Percentiles rank a stretch among this genome's conserved stretches.
phyloP scores from a whole-genome alignment of 2,888 invertebrate species.

The Cotesia congregata region DNA sequence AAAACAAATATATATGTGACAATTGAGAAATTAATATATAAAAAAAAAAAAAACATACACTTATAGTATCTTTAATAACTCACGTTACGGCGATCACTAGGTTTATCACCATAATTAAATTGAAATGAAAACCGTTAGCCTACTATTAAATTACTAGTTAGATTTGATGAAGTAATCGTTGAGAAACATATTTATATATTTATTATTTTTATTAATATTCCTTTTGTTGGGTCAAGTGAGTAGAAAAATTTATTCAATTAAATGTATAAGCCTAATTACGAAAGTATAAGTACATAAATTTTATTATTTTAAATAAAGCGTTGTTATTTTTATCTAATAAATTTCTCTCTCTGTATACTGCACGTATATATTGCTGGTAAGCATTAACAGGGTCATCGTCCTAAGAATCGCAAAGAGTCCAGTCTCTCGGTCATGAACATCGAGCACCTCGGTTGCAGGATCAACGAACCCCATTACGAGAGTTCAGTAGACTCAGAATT shows the following conservation, averaged over 20 bases:
- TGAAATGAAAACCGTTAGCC: constrained; percentile 1
- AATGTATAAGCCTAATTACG: too few species aligned
- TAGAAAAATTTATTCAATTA: too few species aligned
- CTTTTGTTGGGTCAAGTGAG: neutral
- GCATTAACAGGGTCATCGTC: constrained; percentile 57
- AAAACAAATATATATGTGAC: constrained; percentile 21
- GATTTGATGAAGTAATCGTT: neutral
- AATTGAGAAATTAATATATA: constrained; percentile 2
- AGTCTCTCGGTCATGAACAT: constrained; percentile 39
- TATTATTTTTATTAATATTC: neutral
- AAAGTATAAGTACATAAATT: too few species aligned
- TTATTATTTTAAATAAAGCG: neutral
- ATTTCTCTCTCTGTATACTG: neutral
- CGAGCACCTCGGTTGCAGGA: constrained; percentile 36
- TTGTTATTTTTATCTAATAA: neutral
- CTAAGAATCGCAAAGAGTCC: constrained; percentile 51
- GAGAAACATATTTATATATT: neutral
- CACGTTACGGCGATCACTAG: neutral
- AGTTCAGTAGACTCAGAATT: constrained; percentile 24
- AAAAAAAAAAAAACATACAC: neutral
- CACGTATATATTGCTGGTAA: neutral
- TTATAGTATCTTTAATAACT: neutral
- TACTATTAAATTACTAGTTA: neutral
- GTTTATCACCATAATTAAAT: neutral
- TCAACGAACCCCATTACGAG: constrained; percentile 47